Base-by-base conservation (phyloP, 2,113 vertebrate species). In the Alethe castanea region DNA sequence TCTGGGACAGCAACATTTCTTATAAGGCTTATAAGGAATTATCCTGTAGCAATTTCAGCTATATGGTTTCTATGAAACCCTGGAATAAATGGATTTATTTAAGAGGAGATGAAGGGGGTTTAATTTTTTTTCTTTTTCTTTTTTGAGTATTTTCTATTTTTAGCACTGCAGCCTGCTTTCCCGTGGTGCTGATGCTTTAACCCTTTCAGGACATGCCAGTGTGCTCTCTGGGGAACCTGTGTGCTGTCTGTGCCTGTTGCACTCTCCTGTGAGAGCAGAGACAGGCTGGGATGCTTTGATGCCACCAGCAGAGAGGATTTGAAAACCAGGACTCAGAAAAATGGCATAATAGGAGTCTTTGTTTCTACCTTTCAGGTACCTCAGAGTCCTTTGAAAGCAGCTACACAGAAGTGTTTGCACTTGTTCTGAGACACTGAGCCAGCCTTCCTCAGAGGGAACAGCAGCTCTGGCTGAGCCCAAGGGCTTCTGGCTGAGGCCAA, bases 11-110 rank as follows among this genome's bases (percentile, higher is more conserved):
- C 72, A 92, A 87, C 50, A 31, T 89, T 95, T 96, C 73, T 94
- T 96, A 70, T 96, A 93, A 95, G 88, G 94, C 92, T 98, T 96
- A 93, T 94, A 92, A 90, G 88, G 94, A 94, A 96, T 95, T 93
- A 96, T 95, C 90, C 92, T 91, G 90, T 94, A 92, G 86, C 92
- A 94, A 87, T 95, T 88, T 86, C 87, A 80, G 67, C 79, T 91
- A 73, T 92, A 65, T 96, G 76, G 84, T 91, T 97, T 97, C 88
- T 88, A 94, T 97, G 94, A 94, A 95, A 91, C 61, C 91, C 79
- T 78, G 94, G 81, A 84, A 94, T 92, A 92, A 92, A 91, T 72
- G 89, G 79, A 83, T 96, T 95, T 96, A 91, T 78, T 92, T 84
- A 70, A 94, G 70, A 83, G 64, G 79, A 71, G 62, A 79, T 82